Evolutionary conservation across 1,140 invertebrate species (phyloP), one percentile per base, ranked within the genome.

Genomic region (Habropoda laboriosa): DNA sequence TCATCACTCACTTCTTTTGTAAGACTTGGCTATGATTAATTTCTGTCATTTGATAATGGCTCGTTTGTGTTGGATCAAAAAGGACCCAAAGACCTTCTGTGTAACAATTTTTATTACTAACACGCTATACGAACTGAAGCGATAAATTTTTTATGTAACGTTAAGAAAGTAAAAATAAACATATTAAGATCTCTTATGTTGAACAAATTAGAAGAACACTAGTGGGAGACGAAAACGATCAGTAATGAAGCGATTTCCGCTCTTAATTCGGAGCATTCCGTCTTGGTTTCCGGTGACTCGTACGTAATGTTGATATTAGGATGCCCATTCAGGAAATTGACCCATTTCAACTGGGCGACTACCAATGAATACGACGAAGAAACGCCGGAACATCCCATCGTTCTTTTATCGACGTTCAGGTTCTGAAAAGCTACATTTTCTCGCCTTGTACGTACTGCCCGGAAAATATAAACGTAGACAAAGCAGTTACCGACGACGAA

Each of bases 261-360:
- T 61, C 74, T 86, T 88, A 86, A 87, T 86, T 80, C 67, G 57
- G 75, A 45, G 64, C 72, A 64, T 57, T 35, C 49, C 64, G 51
- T 27, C 72, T 42, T 55, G 49, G 74, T 47, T 80, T 79, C 80
- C 73, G 71, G 35, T 38, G 68, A 83, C 49, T 74, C 72, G 73
- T 81, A 58, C 35, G 57, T 82, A 81, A 85, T 73, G 74, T 76
- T 45, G 45, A 3, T 27, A 80, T 40, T n/a, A 13, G 53, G 70
- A 45, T 55, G 70, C 49, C 63, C 81, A 72, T 87, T 86, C 84
- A 80, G 87, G 84, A 88, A 87, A 87, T 87, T 88, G 86, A 87
- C 57, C 86, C 66, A 87, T 86, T 79, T 79, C 58, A 64, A 63
- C 42, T 49, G 61, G 63, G 72, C 57, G 45, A 58, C 75, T 60